A percentile compares a stretch with the other conserved stretches of the same genome.
These are phyloP conservation scores for Temnothorax nylanderi DNA, from an alignment of 1,140 invertebrate genomes.

Conservation along the genomic window DNA sequence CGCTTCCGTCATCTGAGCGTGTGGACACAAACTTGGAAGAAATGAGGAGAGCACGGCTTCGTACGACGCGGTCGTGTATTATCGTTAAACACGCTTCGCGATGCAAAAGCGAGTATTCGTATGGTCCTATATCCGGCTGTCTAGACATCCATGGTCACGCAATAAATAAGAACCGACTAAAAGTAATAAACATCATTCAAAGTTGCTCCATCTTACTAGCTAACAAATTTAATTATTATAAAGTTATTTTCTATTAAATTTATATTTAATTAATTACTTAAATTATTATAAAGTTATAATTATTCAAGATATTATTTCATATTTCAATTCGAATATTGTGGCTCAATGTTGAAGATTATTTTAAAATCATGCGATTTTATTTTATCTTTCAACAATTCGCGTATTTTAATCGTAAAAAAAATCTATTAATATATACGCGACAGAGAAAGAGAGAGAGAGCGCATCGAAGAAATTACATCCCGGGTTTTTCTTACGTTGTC, in stretches of 20 bases:
- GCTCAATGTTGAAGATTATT: not conserved
- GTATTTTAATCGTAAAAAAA: not conserved
- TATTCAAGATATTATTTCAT: not conserved
- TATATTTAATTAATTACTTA: no score
- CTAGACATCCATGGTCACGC: no score
- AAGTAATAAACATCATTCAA: not conserved
- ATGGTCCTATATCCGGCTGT: no score
- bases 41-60: constrained; percentile 42
- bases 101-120: constrained; percentile 27
- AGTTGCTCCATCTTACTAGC: no score
- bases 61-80: not conserved
- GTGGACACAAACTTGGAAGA: constrained; percentile 51
- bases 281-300: no score
- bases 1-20: constrained; percentile 68
- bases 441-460: not conserved
- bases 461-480: not conserved
- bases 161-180: not conserved
- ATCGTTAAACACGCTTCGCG: constrained; percentile 27
- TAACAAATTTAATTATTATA: constrained; percentile 16
- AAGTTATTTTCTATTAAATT: not conserved
- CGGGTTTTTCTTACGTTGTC: not conserved
- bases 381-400: not conserved
- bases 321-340: not conserved
- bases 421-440: no score
- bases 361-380: not conserved